These are phyloP conservation scores for Pachyramphus minor DNA, from an alignment of 2,113 vertebrate species.

Conservation along the genomic window DNA sequence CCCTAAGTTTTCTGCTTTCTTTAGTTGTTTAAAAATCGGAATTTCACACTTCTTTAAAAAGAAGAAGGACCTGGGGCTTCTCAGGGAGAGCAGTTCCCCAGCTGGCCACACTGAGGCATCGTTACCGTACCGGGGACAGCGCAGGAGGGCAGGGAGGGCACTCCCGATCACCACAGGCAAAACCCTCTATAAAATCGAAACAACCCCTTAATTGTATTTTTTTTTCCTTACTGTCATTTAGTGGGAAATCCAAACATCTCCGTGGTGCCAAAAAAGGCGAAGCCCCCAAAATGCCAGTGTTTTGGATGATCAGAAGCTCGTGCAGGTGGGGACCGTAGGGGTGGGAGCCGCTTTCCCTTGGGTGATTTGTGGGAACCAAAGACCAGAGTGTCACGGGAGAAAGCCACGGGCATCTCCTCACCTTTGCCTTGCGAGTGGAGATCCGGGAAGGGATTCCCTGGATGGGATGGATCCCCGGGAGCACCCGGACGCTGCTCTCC, in stretches of 20 bases:
- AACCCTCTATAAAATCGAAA: neutral
- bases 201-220: fast-evolving
- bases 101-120: neutral
- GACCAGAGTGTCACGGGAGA: too few relatives aligned
- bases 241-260: neutral
- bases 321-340: fast-evolving
- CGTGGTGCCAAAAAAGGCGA: fast-evolving
- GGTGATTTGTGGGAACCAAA: neutral
- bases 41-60: too few relatives aligned
- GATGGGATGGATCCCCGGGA: neutral
- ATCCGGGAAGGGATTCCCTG: neutral
- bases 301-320: neutral
- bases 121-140: neutral
- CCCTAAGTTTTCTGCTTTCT: neutral
- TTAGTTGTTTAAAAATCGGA: neutral
- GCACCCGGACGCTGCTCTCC: neutral
- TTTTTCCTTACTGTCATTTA: neutral
- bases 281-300: neutral
- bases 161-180: neutral
- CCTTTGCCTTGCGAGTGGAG: fast-evolving
- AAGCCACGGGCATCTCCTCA: neutral
- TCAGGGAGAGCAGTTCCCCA: neutral
- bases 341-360: neutral
- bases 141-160: neutral
- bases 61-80: neutral